Evolutionary conservation across 2,888 invertebrate species (phyloP), one percentile per base, ranked within the genome.

Genomic region (Epirrhoe tristata): DNA sequence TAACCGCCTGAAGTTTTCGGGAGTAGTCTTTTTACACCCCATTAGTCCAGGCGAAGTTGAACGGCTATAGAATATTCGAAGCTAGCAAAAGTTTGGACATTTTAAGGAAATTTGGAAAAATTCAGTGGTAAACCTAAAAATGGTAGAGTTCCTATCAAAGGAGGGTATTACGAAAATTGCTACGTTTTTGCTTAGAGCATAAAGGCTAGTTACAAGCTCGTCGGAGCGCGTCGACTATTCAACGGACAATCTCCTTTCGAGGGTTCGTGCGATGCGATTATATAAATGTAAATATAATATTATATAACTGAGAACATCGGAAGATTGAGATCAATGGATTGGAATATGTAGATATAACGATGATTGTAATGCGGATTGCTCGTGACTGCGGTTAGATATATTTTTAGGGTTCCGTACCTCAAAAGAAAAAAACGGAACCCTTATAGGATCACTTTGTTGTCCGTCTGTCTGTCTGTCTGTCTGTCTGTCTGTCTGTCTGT

Each of bases 121-220:
- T 58, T 62, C 58, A 43, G 36, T 48, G 54, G 39, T 50, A 39
- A 14, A 58, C 55, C 55, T 63, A 67, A 55, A 58, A 24, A 48
- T 16, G 34, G 34, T 50, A 57, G 36, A 55, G 46, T 59, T 54
- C 54, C 63, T 67, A 63, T 56, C 31, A 67, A 67, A 67, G 48
- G 67, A 56, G 56, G 46, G 63, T 67, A 63, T 67, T 57, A 67
- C 56, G 59, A 59, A 67, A 67, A 67, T 67, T 67, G 67, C 56
- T 63, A 58, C 56, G 53, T 51, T 68, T 64, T 68, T 64, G 58
- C 60, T 68, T 68, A 61, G 68, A 68, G 61, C 60, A 55, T 50
- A 60, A 58, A 64, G 50, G 60, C 57, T 58, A 68, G 62, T 59
- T 56, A 56, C 50, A 56, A 53, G 58, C 61, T 56, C 59, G 43